Evolutionary conservation across 2,797 vertebrate species (phyloP).

Genomic region (Pristis pectinata): DNA sequence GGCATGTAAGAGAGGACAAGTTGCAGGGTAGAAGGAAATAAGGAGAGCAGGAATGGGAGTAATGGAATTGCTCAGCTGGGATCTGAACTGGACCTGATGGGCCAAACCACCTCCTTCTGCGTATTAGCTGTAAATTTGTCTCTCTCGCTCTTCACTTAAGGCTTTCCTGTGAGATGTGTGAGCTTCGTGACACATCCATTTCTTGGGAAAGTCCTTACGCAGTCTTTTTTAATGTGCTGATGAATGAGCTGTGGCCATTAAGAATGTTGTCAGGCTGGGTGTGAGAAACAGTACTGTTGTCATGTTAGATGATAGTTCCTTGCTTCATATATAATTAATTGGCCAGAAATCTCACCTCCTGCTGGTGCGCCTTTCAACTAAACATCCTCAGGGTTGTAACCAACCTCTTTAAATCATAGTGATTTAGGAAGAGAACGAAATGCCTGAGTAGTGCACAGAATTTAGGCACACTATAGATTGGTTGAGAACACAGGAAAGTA

Average conservation of each 20-base stretch:
- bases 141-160: background rate
- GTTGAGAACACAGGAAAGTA: too few relatives aligned
- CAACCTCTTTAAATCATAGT: background rate
- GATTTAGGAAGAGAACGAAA: background rate
- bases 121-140: background rate
- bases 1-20: too few relatives aligned
- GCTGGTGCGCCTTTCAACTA: background rate
- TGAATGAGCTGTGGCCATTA: background rate
- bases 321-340: background rate
- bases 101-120: too few relatives aligned
- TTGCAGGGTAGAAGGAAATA: too few relatives aligned
- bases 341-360: background rate
- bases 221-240: background rate
- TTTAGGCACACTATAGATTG: too few relatives aligned
- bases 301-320: background rate
- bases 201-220: background rate
- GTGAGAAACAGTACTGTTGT: too few relatives aligned
- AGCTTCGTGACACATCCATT: background rate
- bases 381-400: background rate
- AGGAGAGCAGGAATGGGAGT: too few relatives aligned
- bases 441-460: background rate
- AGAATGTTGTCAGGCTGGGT: background rate
- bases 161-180: background rate
- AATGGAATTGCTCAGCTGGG: too few relatives aligned
- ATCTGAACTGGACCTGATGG: too few relatives aligned